Evolutionary conservation across 2,888 invertebrate genomes (phyloP).

Genomic region (Tetropium fuscum): DNA sequence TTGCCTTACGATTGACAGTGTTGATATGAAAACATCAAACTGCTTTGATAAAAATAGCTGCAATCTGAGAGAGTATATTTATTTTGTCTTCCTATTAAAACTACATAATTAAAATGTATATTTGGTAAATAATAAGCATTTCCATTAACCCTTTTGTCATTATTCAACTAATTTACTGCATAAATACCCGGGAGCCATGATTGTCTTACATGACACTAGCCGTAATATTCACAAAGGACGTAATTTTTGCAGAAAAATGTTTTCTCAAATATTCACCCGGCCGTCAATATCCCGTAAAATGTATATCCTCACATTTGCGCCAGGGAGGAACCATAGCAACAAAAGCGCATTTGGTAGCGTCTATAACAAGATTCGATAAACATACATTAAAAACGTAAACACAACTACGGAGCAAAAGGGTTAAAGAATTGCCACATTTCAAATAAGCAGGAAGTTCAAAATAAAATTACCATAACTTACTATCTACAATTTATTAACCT

Average conservation of each 20-base stretch:
- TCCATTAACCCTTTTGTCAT: conserved; percentile 22
- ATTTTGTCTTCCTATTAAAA: conserved; percentile 5
- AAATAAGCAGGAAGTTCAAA: conserved; percentile 6
- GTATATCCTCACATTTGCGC: neutral
- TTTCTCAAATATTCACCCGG: neutral
- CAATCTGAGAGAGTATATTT: neutral
- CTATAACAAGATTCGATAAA: neutral
- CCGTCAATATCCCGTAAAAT: neutral
- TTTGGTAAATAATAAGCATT: neutral
- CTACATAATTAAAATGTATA: neutral
- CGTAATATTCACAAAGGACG: neutral
- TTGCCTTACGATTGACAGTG: neutral
- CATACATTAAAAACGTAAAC: neutral
- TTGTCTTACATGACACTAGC: neutral
- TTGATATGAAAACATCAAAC: neutral
- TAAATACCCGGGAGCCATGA: neutral
- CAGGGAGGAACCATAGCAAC: neutral
- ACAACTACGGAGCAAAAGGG: conserved; percentile 15
- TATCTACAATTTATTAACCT: neutral
- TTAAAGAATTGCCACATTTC: conserved; percentile 12
- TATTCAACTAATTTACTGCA: neutral
- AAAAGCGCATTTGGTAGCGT: conserved; percentile 2
- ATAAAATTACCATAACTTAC: neutral
- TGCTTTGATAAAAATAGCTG: neutral
- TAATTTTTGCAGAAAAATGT: neutral